These are phyloP conservation scores for Hydropotes inermis DNA, from an alignment of 2,113 vertebrate genomes.

Conservation along the genomic window DNA sequence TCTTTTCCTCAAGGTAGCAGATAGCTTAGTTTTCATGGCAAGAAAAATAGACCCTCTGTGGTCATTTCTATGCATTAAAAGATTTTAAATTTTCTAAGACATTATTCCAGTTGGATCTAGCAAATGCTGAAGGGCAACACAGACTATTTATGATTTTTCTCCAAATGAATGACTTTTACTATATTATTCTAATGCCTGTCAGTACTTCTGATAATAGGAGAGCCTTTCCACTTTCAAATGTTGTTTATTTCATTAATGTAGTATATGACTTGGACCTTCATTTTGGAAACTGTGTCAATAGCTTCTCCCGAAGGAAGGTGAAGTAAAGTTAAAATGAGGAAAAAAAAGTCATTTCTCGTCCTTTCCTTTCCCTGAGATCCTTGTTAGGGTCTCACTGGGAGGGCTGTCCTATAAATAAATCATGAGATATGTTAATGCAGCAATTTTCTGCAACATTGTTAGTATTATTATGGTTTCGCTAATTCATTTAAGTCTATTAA, in stretches of 20 bases:
- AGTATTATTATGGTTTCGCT: background rate
- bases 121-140: slow-evolving; percentile 67
- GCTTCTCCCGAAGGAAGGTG: background rate
- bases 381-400: background rate
- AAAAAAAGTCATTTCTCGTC: background rate
- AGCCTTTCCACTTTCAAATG: slow-evolving; percentile 53
- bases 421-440: background rate
- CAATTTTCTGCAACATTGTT: background rate
- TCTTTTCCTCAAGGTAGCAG: slow-evolving; percentile 70
- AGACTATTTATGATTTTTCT: slow-evolving; percentile 59
- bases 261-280: background rate
- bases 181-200: slow-evolving; percentile 52
- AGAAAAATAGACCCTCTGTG: slow-evolving; percentile 65
- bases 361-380: background rate
- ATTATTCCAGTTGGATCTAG: slow-evolving; percentile 60
- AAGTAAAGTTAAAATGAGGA: background rate
- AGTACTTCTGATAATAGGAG: slow-evolving; percentile 44
- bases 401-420: background rate
- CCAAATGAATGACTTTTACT: slow-evolving; percentile 56
- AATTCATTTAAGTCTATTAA: background rate
- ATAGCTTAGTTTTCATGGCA: slow-evolving; percentile 62
- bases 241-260: slow-evolving; percentile 66
- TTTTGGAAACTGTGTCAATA: background rate
- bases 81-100: slow-evolving; percentile 70
- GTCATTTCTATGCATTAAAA: slow-evolving; percentile 73